These are phyloP conservation scores for Bombus pyrosoma DNA, from an alignment of 1,140 invertebrate genomes.

Conservation along the genomic window DNA sequence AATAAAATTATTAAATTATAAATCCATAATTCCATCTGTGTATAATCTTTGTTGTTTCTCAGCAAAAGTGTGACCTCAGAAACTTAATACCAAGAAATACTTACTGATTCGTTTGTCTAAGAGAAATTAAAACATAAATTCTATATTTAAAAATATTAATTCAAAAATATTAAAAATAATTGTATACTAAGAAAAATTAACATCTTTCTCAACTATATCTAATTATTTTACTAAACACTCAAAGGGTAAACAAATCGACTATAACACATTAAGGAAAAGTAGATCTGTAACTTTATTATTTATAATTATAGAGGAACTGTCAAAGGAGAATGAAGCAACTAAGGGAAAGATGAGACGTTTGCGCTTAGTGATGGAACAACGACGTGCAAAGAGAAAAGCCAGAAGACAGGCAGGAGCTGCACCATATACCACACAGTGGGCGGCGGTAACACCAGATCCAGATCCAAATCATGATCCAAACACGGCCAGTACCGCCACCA, in stretches of 20 bases:
- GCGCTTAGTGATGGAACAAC: slow-evolving; percentile 93
- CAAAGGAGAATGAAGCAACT: slow-evolving; percentile 89
- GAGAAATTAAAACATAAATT: no score
- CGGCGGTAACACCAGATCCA: slow-evolving; percentile 76
- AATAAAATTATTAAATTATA: no score
- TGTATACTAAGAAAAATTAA: no score
- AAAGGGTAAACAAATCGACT: not conserved
- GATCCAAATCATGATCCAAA: slow-evolving; percentile 74
- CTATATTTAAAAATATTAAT: no score
- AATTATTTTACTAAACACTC: not conserved
- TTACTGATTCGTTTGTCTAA: no score
- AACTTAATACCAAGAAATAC: no score
- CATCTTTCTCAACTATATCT: not conserved
- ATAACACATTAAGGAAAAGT: not conserved
- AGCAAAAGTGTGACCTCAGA: no score
- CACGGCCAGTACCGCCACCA: slow-evolving; percentile 56
- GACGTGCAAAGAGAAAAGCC: slow-evolving; percentile 90
- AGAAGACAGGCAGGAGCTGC: slow-evolving; percentile 88
- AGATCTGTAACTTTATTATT: not conserved
- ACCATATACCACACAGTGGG: slow-evolving; percentile 86
- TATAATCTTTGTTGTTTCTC: no score
- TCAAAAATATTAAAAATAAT: no score
- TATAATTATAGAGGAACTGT: slow-evolving; percentile 78
- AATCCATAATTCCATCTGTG: no score
- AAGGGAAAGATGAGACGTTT: slow-evolving; percentile 93